Conservation (phyloP, 2,888 invertebrate species). For the Anodontia alba region DNA sequence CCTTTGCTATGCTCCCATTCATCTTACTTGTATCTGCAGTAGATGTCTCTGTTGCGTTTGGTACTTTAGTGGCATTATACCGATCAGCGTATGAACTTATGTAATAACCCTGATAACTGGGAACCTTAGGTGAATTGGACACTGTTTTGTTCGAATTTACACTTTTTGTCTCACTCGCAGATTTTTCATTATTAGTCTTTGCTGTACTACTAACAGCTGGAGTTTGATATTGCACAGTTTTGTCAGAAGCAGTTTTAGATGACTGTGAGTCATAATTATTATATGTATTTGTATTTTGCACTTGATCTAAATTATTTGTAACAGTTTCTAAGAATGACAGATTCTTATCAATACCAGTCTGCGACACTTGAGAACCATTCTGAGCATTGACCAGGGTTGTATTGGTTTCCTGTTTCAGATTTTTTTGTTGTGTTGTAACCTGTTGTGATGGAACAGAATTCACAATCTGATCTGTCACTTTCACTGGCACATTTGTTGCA, state of each 20-base stretch:
- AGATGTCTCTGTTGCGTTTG: not conserved
- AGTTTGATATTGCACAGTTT: not conserved
- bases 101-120: conserved; percentile 36
- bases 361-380: not conserved
- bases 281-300: conserved; percentile 15
- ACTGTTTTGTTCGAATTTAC: not conserved
- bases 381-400: not conserved
- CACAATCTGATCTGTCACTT: not conserved
- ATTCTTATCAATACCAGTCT: conserved; percentile 32
- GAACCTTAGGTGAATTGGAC: conserved; percentile 24
- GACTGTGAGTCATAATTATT: not conserved
- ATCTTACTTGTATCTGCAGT: not conserved
- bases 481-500: not conserved
- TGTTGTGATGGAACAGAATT: not conserved
- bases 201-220: not conserved
- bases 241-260: not conserved
- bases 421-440: not conserved
- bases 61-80: conserved; percentile 16
- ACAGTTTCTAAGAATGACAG: conserved; percentile 64
- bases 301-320: conserved; percentile 49
- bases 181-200: not conserved
- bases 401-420: conserved; percentile 7
- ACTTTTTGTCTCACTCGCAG: not conserved
- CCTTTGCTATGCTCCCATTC: conserved; percentile 27
- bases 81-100: conserved; percentile 49